Percentiles rank a stretch among this genome's conserved stretches.
phyloP scores from a whole-genome alignment of 2,888 invertebrate species.

The Mesorhabditis belari region DNA sequence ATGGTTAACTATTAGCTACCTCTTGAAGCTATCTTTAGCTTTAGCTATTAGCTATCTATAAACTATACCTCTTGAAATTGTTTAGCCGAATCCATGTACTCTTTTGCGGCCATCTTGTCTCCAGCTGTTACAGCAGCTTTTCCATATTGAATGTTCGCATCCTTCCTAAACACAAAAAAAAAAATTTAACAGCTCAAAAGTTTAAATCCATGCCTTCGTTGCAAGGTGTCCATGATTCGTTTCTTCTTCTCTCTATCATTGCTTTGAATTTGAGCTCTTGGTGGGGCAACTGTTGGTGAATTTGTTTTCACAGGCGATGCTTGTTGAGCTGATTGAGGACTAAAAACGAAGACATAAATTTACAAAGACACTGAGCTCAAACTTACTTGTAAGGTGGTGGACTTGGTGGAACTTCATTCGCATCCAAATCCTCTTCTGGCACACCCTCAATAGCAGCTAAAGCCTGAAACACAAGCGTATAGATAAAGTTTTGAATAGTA shows the following conservation, averaged over 20 bases:
- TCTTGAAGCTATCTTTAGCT: too few relatives aligned
- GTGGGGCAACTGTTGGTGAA: background rate
- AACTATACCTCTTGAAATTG: background rate
- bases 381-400: slow-evolving; percentile 38
- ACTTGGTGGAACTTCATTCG: slow-evolving; percentile 39
- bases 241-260: background rate
- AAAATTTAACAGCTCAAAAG: background rate
- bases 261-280: background rate
- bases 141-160: background rate
- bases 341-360: background rate
- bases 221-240: background rate
- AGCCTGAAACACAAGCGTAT: slow-evolving; percentile 13
- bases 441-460: slow-evolving; percentile 24
- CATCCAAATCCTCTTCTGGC: slow-evolving; percentile 34
- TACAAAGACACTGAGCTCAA: background rate
- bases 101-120: background rate
- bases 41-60: too few relatives aligned
- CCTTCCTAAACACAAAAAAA: background rate
- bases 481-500: background rate
- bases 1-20: too few relatives aligned
- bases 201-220: background rate
- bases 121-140: background rate
- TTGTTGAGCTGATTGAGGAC: background rate
- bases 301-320: background rate
- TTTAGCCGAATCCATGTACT: background rate